Evolutionary conservation across 2,888 invertebrate genomes (phyloP).

Genomic region (Colostygia pectinataria): DNA sequence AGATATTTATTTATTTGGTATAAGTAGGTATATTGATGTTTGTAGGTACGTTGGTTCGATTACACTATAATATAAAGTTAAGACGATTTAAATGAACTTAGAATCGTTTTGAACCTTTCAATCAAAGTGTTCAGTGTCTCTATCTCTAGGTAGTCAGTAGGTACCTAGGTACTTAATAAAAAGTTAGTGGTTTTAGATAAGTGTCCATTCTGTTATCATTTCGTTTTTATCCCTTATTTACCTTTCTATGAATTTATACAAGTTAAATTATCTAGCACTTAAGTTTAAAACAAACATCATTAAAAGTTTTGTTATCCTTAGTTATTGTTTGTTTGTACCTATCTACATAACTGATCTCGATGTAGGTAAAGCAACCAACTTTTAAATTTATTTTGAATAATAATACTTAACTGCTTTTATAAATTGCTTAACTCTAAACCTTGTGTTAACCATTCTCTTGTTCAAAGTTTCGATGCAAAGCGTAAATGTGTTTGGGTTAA

Average conservation of each 20-base stretch:
- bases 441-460: slow-evolving; percentile 10
- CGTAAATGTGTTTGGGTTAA: slow-evolving; percentile 4
- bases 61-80: too few species aligned
- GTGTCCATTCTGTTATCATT: too few species aligned
- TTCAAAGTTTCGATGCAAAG: neutral
- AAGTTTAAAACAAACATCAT: slow-evolving; percentile 4
- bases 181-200: too few species aligned
- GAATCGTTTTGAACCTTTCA: too few species aligned
- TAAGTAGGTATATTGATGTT: too few species aligned
- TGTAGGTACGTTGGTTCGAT: too few species aligned
- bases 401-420: slow-evolving; percentile 14
- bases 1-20: too few species aligned
- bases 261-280: slow-evolving; percentile 9
- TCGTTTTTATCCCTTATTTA: slow-evolving; percentile 1
- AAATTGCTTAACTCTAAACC: slow-evolving; percentile 10
- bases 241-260: slow-evolving; percentile 1
- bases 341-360: too few species aligned
- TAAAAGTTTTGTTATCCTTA: slow-evolving; percentile 4
- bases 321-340: slow-evolving; percentile 27
- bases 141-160: too few species aligned
- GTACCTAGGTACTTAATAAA: too few species aligned
- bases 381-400: slow-evolving; percentile 19
- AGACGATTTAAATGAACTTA: too few species aligned
- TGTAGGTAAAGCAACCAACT: slow-evolving; percentile 17
- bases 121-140: too few species aligned